phyloP scores from a whole-genome alignment of 1,140 invertebrate species.

The Prorops nasuta region DNA sequence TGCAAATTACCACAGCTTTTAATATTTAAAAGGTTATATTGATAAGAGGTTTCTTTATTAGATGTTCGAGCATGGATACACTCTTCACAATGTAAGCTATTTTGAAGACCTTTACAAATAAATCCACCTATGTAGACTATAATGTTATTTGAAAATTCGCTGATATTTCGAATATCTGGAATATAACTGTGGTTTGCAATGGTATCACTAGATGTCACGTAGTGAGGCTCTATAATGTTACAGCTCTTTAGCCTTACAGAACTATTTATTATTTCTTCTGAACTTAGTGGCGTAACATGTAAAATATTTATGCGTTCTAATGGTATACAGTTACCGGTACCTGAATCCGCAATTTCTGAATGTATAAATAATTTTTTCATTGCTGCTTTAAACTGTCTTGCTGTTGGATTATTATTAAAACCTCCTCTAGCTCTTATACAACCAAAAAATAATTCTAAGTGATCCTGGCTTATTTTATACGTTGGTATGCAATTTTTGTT shows the following conservation, averaged over 20 bases:
- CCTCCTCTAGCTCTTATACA: conserved; percentile 19
- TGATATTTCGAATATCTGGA: background rate
- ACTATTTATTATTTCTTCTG: background rate
- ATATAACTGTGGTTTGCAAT: background rate
- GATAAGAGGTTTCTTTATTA: background rate
- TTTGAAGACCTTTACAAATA: background rate
- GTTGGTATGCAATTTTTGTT: too few relatives aligned
- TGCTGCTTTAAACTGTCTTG: conserved; percentile 20
- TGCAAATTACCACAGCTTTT: background rate
- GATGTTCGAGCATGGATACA: conserved; percentile 1
- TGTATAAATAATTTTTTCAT: conserved; percentile 25
- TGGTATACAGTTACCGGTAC: conserved; percentile 16
- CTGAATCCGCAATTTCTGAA: conserved; percentile 11
- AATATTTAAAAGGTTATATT: too few relatives aligned
- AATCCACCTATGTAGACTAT: conserved; percentile 1
- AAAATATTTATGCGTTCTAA: conserved; percentile 24
- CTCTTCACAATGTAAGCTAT: background rate
- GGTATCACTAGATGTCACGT: background rate
- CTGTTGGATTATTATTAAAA: conserved; percentile 29
- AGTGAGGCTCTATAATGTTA: background rate
- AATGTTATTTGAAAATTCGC: background rate
- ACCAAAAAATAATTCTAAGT: conserved; percentile 30
- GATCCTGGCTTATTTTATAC: too few relatives aligned
- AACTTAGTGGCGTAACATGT: conserved; percentile 24
- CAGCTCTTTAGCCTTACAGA: background rate